Evolutionary conservation across 23 tunicate species (phyloP), one percentile per base, ranked within the genome.

Genomic region (Trididemnum miniatum): DNA sequence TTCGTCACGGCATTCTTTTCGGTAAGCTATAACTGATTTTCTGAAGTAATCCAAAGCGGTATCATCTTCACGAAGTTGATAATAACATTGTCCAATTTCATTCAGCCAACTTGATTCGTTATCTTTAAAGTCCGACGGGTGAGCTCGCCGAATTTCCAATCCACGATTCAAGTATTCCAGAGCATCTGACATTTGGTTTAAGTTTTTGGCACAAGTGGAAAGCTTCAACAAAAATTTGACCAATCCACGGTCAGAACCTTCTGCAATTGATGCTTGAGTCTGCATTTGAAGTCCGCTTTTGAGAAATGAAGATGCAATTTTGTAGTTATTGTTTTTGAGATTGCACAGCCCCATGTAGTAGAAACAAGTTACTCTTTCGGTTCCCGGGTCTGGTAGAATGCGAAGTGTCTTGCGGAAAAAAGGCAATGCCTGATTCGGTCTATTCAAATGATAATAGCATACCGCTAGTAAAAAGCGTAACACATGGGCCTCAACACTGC

Each of bases 291-390:
- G n/a, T 3, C 75, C 75, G n/a, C n/a, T 32, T 3, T 5, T 31
- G 18, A 67, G 25, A 31, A 31, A 32, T 5, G 75, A 31, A 31
- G 38, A 7, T 3, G 75, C 75, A 20, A 67, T 3, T 33, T 67
- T 67, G 75, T 31, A 33, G 18, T 67, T 22, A 38, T 67, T 67
- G 75, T 67, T 67, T 33, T 67, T 67, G n/a, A 67, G 31, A 32
- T 67, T 7, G 25, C 75, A 67, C 37, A 67, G n/a, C 15, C 75
- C 75, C 75, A 67, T 67, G 38, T 67, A 67, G 38, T 67, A 67
- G 75, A 3, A 67, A 38, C 75, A 67, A 33, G 75, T 67, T 12
- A 67, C 32, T 32, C 38, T 67, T 67, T 67, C 75, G 31, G 5
- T 67, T 31, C 75, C 75, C 31, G 37, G 37, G n/a, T 67, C 75